These are phyloP conservation scores for Hypena proboscidalis DNA, from an alignment of 2,888 invertebrate species.

Conservation along the genomic window DNA sequence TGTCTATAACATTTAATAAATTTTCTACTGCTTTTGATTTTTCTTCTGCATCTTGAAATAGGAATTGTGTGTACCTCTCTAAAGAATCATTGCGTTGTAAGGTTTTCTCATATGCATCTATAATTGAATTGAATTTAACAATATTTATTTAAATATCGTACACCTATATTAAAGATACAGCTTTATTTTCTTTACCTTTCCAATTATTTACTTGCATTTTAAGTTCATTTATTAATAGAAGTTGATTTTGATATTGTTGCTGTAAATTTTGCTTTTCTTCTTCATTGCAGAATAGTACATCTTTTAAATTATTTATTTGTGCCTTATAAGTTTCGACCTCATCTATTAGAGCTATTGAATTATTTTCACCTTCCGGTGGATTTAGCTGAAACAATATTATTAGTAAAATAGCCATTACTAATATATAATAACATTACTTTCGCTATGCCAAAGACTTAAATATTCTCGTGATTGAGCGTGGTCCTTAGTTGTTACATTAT, in stretches of 20 bases:
- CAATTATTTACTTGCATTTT: conserved; percentile 68
- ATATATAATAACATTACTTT: too few relatives aligned
- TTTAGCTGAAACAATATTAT: conserved; percentile 34
- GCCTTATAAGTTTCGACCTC: conserved; percentile 70
- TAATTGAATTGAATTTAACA: too few relatives aligned
- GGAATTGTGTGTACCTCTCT: conserved; percentile 56
- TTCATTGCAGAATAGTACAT: conserved; percentile 61
- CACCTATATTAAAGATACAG: too few relatives aligned
- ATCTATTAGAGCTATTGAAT: conserved; percentile 57
- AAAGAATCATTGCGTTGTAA: conserved; percentile 61
- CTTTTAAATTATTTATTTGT: conserved; percentile 64
- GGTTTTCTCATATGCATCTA: conserved; percentile 64
- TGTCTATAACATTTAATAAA: conserved; percentile 54
- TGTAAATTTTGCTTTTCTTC: conserved; percentile 69
- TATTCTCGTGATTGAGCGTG: too few relatives aligned
- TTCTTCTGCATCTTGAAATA: conserved; percentile 53
- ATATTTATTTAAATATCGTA: neutral
- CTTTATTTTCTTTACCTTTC: conserved; percentile 69
- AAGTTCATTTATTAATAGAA: conserved; percentile 64
- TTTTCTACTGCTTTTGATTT: conserved; percentile 61
- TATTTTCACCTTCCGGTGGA: conserved; percentile 42
- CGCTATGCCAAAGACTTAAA: too few relatives aligned
- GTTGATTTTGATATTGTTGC: conserved; percentile 61
- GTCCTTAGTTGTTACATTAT: too few relatives aligned
- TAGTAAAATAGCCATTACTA: too few relatives aligned